These are phyloP conservation scores for Epinephelus fuscoguttatus DNA, from an alignment of 2,113 vertebrate genomes.

Conservation along the genomic window DNA sequence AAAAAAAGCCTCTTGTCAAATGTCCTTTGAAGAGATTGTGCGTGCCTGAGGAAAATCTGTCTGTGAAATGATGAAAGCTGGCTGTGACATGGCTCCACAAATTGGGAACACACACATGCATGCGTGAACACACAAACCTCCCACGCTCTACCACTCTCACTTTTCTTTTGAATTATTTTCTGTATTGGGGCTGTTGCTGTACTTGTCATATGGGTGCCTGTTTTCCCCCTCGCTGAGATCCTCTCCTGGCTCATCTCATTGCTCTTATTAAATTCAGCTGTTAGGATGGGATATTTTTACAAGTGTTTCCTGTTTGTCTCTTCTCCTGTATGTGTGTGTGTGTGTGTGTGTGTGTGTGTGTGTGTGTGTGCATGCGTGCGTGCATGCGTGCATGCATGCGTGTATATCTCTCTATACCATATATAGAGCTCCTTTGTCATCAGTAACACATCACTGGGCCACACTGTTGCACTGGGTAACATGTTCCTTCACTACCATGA, in stretches of 20 bases:
- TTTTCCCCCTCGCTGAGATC: background rate
- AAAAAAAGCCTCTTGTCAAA: constrained; percentile 1
- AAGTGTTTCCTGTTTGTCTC: background rate
- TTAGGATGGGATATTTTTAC: constrained; percentile 21
- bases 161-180: constrained; percentile 54
- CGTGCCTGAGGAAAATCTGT: constrained; percentile 32
- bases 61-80: constrained; percentile 58
- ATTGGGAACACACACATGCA: constrained; percentile 28
- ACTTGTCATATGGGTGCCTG: constrained; percentile 3
- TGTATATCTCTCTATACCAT: too few species aligned
- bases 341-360: too few species aligned
- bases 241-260: background rate
- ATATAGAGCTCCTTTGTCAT: too few species aligned
- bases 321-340: background rate
- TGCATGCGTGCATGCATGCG: too few species aligned
- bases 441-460: too few species aligned
- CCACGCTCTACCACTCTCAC: background rate
- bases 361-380: too few species aligned
- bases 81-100: constrained; percentile 32
- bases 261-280: constrained; percentile 22
- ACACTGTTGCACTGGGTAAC: too few species aligned
- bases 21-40: constrained; percentile 34
- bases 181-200: constrained; percentile 25
- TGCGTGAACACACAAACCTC: constrained; percentile 32
- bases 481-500: too few species aligned